Evolutionary conservation across 1,140 invertebrate species (phyloP).

Genomic region (Amyelois transitella): DNA sequence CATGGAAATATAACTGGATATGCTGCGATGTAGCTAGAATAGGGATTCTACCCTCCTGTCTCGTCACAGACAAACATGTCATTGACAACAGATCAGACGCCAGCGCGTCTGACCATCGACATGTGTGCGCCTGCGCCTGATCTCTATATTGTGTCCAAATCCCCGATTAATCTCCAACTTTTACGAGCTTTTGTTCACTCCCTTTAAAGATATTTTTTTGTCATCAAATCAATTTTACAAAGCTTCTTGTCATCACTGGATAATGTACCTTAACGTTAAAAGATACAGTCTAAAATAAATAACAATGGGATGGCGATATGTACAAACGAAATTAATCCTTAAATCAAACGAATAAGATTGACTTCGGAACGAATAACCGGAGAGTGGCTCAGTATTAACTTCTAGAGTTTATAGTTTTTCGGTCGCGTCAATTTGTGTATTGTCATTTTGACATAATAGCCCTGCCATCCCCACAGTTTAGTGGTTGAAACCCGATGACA

Average conservation of each 20-base stretch:
- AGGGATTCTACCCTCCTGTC: constrained; percentile 3
- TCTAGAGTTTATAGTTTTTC: constrained; percentile 66
- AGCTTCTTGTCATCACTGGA: neutral
- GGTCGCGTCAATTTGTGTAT: constrained; percentile 70
- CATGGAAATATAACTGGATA: no score
- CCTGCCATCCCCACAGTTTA: constrained; percentile 62
- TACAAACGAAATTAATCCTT: neutral
- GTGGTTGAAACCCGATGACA: constrained; percentile 64
- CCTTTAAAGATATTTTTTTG: constrained; percentile 52
- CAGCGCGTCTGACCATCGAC: constrained; percentile 32
- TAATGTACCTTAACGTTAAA: neutral
- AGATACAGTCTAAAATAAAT: neutral
- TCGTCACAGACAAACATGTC: constrained; percentile 42
- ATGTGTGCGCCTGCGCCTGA: constrained; percentile 47
- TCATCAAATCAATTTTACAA: neutral
- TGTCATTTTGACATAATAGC: constrained; percentile 72
- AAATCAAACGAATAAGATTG: neutral
- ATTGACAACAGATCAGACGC: constrained; percentile 12
- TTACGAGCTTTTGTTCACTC: constrained; percentile 68
- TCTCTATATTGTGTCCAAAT: constrained; percentile 64
- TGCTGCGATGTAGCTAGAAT: neutral
- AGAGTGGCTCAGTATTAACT: constrained; percentile 46
- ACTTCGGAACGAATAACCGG: neutral
- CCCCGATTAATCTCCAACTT: constrained; percentile 71
- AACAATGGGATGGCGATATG: neutral